Conservation (phyloP, 2,888 invertebrate genomes). For the Malacosoma neustria region DNA sequence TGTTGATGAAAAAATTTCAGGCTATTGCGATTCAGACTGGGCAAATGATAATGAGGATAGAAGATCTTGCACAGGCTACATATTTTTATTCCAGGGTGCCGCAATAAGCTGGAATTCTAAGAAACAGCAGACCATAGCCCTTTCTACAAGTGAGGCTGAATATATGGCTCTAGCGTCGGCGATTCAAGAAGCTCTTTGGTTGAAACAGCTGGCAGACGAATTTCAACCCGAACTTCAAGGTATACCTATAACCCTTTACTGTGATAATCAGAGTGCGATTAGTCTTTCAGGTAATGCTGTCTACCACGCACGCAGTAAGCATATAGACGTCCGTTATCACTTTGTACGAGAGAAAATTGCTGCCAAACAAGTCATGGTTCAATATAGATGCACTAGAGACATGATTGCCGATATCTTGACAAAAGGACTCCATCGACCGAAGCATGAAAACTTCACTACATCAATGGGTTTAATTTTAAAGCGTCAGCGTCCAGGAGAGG, state of each 20-base stretch:
- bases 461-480: too few relatives aligned
- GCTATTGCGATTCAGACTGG: conserved; percentile 22
- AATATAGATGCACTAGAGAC: not conserved
- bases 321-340: conserved; percentile 14
- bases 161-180: conserved; percentile 15
- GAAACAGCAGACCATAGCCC: conserved; percentile 11
- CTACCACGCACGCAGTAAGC: conserved; percentile 11
- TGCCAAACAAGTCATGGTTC: conserved; percentile 1
- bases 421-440: too few relatives aligned
- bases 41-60: conserved; percentile 11
- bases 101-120: conserved; percentile 19
- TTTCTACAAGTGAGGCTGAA: conserved; percentile 10
- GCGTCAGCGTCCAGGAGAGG: too few relatives aligned
- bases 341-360: conserved; percentile 7
- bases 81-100: conserved; percentile 20
- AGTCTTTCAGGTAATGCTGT: conserved; percentile 8
- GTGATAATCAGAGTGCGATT: conserved; percentile 18
- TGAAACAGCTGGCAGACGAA: conserved; percentile 8
- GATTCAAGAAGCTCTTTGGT: conserved; percentile 15
- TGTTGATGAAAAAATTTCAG: conserved; percentile 3
- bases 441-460: too few relatives aligned
- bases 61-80: conserved; percentile 18
- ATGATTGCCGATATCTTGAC: too few relatives aligned
- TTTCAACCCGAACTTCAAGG: conserved; percentile 3
- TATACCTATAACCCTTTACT: conserved; percentile 6